Evolutionary conservation across 2,888 invertebrate genomes (phyloP), one percentile per base, ranked within the genome.

Genomic region (Adelphocoris suturalis): DNA sequence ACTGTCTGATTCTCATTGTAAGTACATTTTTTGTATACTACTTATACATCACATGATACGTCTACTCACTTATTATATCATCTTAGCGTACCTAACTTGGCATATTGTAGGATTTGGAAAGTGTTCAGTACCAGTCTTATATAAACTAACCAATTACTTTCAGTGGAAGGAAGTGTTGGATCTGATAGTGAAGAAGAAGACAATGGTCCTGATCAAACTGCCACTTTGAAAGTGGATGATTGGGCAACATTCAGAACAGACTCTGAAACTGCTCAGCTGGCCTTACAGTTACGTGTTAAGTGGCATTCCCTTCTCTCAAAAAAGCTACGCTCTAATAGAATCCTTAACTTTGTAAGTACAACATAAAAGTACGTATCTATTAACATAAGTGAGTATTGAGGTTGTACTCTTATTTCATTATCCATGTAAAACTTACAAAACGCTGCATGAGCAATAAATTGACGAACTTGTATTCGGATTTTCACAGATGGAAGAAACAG

Each of bases 241-340:
- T 97, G 97, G 96, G 95, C 96, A 91, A 95, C 95, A 3, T 97
- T 97, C 93, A 95, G 95, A 68, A 94, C 96, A 0, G 96, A 96
- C 92, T 95, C 95, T 0, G 95, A 96, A 46, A 95, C 96, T 88
- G 96, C 96, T 0, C 94, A 95, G 80, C 92, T 96, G 91, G 94
- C 96, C 0, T 94, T 96, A 91, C 95, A 96, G 92, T 93, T 97
- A 48, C 93, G 97, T 5, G 96, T 96, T 93, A 96, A 96, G 92
- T 95, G 96, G 93, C 91, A 92, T 86, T 89, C 92, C 14, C 90
- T 92, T 13, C 90, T 92, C 28, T 91, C 92, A 13, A 93, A 94
- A 7, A 94, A 95, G 9, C 95, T 96, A 94, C 93, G 94, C 46
- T 95, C 96, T 0, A 94, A 94, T 9, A 94, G 95, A 92, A 93